Base-by-base conservation (phyloP, 1,140 invertebrate species). In the Temnothorax nylanderi region DNA sequence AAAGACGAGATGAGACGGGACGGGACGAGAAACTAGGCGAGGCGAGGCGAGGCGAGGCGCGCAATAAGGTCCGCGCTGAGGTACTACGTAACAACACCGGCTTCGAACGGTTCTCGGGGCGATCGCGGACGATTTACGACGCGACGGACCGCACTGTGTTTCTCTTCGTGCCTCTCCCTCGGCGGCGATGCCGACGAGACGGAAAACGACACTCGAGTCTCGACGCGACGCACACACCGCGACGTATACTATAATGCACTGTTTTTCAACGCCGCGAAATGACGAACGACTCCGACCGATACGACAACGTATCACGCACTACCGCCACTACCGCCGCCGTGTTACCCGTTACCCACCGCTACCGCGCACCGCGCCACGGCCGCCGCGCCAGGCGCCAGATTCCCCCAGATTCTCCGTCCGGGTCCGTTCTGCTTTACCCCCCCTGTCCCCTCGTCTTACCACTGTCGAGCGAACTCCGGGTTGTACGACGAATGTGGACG, bases 261-360 rank as follows among this genome's bases (percentile, higher is more conserved):
- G 62, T 80, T 62, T 82, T 13, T 21, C 13, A 56, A 71, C 21
- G 21, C 7, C 11, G 34, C 64, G 10, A 71, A 58, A 71, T 21
- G 3, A 71, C 64, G 4, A 44, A n/a, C 64, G 10, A 71, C 5
- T 44, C 54, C 69, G 1, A 60, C n/a, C n/a, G 13, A 7, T 2
- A 11, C 54, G 54, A 60, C 54, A 74, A 84, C 69, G 54, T 84
- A 84, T 34, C 69, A 75, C 67, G 80, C 80, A 84, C 80, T 84
- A 37, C 41, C 13, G 54, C 37, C n/a, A 26, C 26, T 26, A 26
- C 26, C 26, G 26, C 26, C 26, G 26, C 26, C 26, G 26, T 26
- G 26, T 26, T 26, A 26, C 26, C 26, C 26, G 26, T 26, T 26
- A 26, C 26, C 26, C 26, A 26, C 26, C 26, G 26, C 26, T 26